Base-by-base conservation (phyloP, 2,797 vertebrate genomes). In the Acanthurus leucopareius region DNA sequence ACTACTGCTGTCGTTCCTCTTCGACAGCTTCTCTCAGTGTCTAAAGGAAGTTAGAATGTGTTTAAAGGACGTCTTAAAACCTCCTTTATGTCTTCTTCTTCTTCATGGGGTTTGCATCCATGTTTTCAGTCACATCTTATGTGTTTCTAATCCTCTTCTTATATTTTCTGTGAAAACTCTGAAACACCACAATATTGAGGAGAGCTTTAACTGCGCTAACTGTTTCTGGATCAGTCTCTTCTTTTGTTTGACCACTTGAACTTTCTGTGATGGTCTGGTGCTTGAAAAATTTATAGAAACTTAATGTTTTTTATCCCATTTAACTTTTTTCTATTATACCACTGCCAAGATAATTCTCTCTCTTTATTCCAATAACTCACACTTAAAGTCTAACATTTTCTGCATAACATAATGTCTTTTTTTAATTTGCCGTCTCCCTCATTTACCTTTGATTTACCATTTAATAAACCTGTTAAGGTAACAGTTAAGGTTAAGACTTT, bases 231-330 rank as follows among this genome's bases (percentile, higher is more conserved):
- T 22, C 42, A 20, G 4, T 59, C 14, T 68, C 9, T 63, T 32
- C 35, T 61, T 75, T 28, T 62, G 19, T 49, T 51, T 77, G 45
- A 35, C 16, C 25, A 51, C 48, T 74, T 6, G 5, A 22, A 25
- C 25, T 25, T 25, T 25, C 25, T 25, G 16, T 51, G 67, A 68
- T 69, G 63, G 51, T 54, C 45, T 58, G 35, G 48, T 48, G 73
- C 28, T 51, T 53, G 22, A 42, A 61, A 10, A 42, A 77, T 52
- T 73, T 54, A 58, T n/a, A 57, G 38, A 15, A 75, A 53, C 44
- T 52, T 28, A 40, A 56, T 44, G 40, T 22, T 25, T 56, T 68
- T 72, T 54, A 72, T 75, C 71, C 75, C 68, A 77, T 25, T 47
- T 14, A n/a, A 17, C 8, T 51, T 10, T 5, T 53, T n/a, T 73